These are phyloP conservation scores for Toxostoma redivivum DNA, from an alignment of 2,113 vertebrate species.

Conservation along the genomic window DNA sequence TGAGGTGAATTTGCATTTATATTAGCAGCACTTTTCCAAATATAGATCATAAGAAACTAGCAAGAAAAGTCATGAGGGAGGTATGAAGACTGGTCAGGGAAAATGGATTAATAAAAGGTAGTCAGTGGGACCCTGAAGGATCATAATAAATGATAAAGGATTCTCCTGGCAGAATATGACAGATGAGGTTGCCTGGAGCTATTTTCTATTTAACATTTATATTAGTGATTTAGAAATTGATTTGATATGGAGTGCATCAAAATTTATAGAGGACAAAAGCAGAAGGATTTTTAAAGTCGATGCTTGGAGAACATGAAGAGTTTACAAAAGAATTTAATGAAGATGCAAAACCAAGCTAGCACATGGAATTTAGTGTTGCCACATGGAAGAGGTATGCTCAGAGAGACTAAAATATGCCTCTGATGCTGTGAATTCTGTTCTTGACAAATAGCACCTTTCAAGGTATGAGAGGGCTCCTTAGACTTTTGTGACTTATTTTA, in stretches of 20 bases:
- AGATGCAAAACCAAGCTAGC: not conserved
- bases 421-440: not conserved
- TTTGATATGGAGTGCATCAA: not conserved
- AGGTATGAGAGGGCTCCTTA: not conserved
- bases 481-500: not conserved
- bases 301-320: not conserved
- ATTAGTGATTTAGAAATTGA: slow-evolving; percentile 50
- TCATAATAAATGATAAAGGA: not conserved
- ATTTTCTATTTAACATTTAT: slow-evolving; percentile 42
- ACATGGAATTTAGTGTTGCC: not conserved
- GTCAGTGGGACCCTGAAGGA: not conserved
- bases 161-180: not conserved
- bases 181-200: not conserved
- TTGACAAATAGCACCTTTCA: too few species aligned
- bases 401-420: not conserved
- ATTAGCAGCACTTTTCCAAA: not conserved
- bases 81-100: slow-evolving; percentile 3
- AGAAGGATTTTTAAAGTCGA: not conserved
- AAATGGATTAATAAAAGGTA: not conserved
- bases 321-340: not conserved
- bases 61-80: not conserved
- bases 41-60: not conserved
- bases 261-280: slow-evolving; percentile 21
- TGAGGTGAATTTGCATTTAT: slow-evolving; percentile 39
- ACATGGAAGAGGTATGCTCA: not conserved